A percentile compares a stretch with the other conserved stretches of the same genome.
These are phyloP conservation scores for Palythoa caribaeorum DNA, from an alignment of 92 coral and sea anemone species.

Conservation along the genomic window DNA sequence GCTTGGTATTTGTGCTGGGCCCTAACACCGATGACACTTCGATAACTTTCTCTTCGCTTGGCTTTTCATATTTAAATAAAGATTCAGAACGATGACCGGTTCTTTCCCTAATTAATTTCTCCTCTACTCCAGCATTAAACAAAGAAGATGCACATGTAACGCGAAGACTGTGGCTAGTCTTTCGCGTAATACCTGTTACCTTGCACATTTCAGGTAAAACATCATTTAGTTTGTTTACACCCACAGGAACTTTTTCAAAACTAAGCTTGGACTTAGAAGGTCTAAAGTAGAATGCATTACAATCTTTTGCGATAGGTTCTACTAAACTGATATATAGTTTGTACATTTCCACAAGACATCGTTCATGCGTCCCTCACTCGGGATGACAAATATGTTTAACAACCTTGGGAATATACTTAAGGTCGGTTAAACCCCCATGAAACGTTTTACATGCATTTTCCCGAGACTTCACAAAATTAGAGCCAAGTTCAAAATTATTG, in stretches of 20 bases:
- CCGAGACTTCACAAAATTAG: conserved; percentile 45
- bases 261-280: conserved; percentile 21
- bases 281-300: conserved; percentile 42
- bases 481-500: conserved; percentile 32
- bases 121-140: not conserved
- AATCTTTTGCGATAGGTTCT: conserved; percentile 11
- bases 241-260: conserved; percentile 47
- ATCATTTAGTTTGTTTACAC: not conserved
- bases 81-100: not conserved
- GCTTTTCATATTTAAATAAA: conserved; percentile 41
- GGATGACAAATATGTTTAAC: conserved; percentile 49
- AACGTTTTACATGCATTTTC: conserved; percentile 56
- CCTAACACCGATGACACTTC: conserved; percentile 28
- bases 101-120: not conserved
- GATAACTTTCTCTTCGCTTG: conserved; percentile 4
- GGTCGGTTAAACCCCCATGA: conserved; percentile 50
- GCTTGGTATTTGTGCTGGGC: not conserved
- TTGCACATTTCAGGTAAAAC: not conserved
- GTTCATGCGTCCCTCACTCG: not conserved
- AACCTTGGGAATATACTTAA: conserved; percentile 45
- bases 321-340: conserved; percentile 28
- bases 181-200: not conserved
- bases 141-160: not conserved
- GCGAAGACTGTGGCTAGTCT: not conserved
- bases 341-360: conserved; percentile 32